These are phyloP conservation scores for Drosophila persimilis DNA, from an alignment of 1,140 invertebrate species.

Conservation along the genomic window DNA sequence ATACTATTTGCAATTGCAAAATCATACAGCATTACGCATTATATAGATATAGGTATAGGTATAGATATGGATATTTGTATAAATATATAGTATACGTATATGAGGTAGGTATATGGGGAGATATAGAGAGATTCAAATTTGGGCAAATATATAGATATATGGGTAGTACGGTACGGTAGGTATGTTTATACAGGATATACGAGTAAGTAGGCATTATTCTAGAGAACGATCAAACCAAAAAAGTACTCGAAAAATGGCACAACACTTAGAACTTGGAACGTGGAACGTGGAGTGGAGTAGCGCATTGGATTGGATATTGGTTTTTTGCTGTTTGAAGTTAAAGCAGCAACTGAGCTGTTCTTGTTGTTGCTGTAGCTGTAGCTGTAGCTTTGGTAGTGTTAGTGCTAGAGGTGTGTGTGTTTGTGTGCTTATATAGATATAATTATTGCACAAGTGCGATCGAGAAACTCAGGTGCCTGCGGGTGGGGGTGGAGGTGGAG, in stretches of 20 bases:
- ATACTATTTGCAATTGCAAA: constrained; percentile 64
- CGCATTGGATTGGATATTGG: constrained; percentile 18
- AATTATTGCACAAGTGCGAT: constrained; percentile 59
- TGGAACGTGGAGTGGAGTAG: constrained; percentile 12
- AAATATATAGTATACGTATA: constrained; percentile 20
- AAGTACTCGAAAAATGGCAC: constrained; percentile 51
- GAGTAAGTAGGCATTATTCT: constrained; percentile 43
- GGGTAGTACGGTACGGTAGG: constrained; percentile 2
- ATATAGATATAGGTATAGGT: constrained; percentile 39
- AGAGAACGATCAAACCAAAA: constrained; percentile 50
- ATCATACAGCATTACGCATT: constrained; percentile 51
- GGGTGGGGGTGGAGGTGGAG: constrained; percentile 2
- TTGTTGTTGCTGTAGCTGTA: not conserved
- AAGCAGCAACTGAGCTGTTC: not conserved
- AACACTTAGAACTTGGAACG: constrained; percentile 47
- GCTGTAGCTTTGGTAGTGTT: constrained; percentile 6
- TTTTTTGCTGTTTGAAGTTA: not conserved
- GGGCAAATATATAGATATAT: too few species aligned
- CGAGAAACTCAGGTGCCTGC: constrained; percentile 44
- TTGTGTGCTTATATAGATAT: constrained; percentile 48
- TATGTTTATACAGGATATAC: too few species aligned
- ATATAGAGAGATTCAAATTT: not conserved
- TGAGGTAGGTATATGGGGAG: not conserved
- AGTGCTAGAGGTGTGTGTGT: not conserved
- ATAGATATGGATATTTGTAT: constrained; percentile 53